A percentile compares a stretch with the other conserved stretches of the same genome.
Evolutionary conservation across 2,888 invertebrate species (phyloP).

Genomic region (Drosophila nr. perissopoda): DNA sequence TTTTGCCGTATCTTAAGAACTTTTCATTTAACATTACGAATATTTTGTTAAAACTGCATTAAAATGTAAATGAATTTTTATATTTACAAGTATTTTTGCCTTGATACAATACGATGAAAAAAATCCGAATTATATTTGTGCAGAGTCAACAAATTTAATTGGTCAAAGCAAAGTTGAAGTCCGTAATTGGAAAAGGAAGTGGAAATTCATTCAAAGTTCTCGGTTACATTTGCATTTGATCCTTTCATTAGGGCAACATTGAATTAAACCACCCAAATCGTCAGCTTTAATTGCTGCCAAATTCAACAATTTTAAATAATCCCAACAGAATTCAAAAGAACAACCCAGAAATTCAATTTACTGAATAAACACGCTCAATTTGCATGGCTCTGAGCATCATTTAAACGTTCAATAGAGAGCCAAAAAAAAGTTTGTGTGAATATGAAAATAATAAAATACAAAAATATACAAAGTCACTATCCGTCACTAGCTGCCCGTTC

Average conservation of each 20-base stretch:
- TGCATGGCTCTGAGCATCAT: conserved; percentile 23
- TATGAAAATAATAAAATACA: conserved; percentile 9
- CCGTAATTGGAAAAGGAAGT: conserved; percentile 23
- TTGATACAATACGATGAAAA: background rate
- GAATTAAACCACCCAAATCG: background rate
- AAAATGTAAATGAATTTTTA: conserved; percentile 19
- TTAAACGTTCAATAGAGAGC: conserved; percentile 14
- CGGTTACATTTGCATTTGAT: background rate
- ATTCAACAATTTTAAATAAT: conserved; percentile 38
- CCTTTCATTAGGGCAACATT: background rate
- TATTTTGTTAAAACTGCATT: conserved; percentile 4
- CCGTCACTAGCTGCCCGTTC: conserved; percentile 16
- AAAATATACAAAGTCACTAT: conserved; percentile 11
- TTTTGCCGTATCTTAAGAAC: conserved; percentile 19
- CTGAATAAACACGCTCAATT: conserved; percentile 46
- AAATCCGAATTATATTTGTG: background rate
- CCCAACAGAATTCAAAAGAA: conserved; percentile 1
- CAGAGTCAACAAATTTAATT: conserved; percentile 20
- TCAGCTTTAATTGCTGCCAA: conserved; percentile 40
- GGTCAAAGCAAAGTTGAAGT: conserved; percentile 28
- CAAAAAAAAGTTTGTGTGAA: background rate
- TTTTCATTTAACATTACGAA: conserved; percentile 24
- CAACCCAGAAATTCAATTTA: conserved; percentile 34
- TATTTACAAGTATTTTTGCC: background rate
- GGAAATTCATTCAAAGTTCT: conserved; percentile 29